phyloP scores from a whole-genome alignment of 2,888 invertebrate species.

The Nomada ruficornis region DNA sequence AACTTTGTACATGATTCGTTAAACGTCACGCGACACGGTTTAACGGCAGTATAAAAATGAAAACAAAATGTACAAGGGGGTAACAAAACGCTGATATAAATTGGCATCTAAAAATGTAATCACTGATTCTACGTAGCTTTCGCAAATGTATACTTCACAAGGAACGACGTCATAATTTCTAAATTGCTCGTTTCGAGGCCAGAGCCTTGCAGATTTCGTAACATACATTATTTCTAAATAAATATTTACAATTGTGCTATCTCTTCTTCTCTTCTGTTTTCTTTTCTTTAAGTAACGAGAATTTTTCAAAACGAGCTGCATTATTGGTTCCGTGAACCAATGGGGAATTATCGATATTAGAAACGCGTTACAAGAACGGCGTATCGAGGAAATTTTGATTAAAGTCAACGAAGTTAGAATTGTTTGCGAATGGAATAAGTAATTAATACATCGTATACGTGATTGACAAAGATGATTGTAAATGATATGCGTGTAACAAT shows the following conservation, averaged over 20 bases:
- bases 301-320: conserved; percentile 52
- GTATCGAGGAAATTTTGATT: background rate
- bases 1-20: conserved; percentile 80
- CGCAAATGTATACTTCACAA: conserved; percentile 17
- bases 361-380: conserved; percentile 22
- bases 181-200: conserved; percentile 47
- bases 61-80: conserved; percentile 78
- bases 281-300: conserved; percentile 9
- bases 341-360: conserved; percentile 1
- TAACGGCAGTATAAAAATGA: conserved; percentile 75
- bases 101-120: conserved; percentile 29
- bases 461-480: conserved; percentile 35
- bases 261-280: background rate
- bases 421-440: conserved; percentile 16
- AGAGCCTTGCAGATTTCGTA: conserved; percentile 2
- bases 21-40: conserved; percentile 69
- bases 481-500: conserved; percentile 55
- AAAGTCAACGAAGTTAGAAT: background rate
- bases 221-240: background rate
- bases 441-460: conserved; percentile 22
- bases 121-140: conserved; percentile 1
- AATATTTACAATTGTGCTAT: conserved; percentile 12
- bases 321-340: conserved; percentile 1
- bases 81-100: conserved; percentile 69
- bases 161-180: conserved; percentile 18